phyloP scores from a whole-genome alignment of 1,140 invertebrate genomes.

The Proctacanthus coquilletti region DNA sequence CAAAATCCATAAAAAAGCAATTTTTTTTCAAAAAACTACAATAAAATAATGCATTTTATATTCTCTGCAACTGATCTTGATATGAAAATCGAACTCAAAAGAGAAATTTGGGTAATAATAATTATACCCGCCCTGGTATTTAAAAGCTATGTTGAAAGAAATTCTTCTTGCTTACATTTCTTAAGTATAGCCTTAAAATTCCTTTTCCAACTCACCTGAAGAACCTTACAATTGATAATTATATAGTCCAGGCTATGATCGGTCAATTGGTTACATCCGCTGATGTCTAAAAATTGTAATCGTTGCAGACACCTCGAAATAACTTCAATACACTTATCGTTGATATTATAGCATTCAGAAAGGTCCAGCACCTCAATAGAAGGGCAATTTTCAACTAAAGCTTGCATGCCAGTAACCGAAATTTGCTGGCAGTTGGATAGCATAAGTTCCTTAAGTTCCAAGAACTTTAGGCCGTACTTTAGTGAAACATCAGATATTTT shows the following conservation, averaged over 20 bases:
- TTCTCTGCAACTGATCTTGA: too few species aligned
- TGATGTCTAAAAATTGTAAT: conserved; percentile 43
- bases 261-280: conserved; percentile 50
- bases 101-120: too few species aligned
- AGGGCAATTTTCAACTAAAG: conserved; percentile 45
- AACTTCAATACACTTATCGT: conserved; percentile 43
- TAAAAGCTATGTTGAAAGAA: too few species aligned
- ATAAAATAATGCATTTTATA: too few species aligned
- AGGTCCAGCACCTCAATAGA: conserved; percentile 51
- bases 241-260: conserved; percentile 43
- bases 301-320: conserved; percentile 39
- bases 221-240: conserved; percentile 34
- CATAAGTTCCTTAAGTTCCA: conserved; percentile 36
- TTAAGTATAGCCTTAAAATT: neutral
- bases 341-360: conserved; percentile 45
- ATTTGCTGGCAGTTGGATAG: conserved; percentile 53
- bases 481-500: conserved; percentile 54
- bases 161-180: too few species aligned
- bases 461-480: conserved; percentile 45
- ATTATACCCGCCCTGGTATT: too few species aligned
- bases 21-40: too few species aligned
- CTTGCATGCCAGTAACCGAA: conserved; percentile 42
- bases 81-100: too few species aligned
- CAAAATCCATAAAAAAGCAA: too few species aligned
- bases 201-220: conserved; percentile 9